Conservation (phyloP, 2,113 vertebrate species). For the Mixornis gularis region DNA sequence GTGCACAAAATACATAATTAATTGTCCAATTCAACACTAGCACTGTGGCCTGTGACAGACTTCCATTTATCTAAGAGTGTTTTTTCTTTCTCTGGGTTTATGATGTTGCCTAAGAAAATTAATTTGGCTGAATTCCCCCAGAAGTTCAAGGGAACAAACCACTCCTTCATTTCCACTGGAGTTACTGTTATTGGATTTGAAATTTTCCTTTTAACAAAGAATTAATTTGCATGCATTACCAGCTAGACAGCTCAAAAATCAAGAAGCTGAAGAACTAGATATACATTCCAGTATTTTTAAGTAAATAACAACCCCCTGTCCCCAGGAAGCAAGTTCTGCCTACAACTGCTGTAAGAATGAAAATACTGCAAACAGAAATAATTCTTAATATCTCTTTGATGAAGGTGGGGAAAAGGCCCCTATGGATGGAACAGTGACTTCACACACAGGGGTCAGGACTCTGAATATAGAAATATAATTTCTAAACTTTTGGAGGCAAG, state of each 20-base stretch:
- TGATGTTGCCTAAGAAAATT: constrained; percentile 33
- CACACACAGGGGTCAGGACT: background rate
- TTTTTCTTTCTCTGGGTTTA: constrained; percentile 26
- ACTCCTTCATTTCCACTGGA: constrained; percentile 16
- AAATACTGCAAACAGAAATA: background rate
- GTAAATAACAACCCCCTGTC: background rate
- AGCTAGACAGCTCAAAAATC: background rate
- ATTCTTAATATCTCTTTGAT: background rate
- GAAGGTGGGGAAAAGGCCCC: background rate
- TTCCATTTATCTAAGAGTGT: constrained; percentile 2
- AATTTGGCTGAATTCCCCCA: constrained; percentile 29
- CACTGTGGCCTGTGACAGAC: constrained; percentile 32
- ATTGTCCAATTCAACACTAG: constrained; percentile 26
- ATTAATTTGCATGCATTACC: constrained; percentile 37
- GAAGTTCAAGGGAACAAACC: constrained; percentile 5
- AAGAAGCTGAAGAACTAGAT: background rate
- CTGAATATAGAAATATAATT: background rate
- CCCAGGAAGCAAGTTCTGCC: background rate
- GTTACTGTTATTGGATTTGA: constrained; percentile 32
- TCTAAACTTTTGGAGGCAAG: background rate
- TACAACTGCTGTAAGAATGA: background rate
- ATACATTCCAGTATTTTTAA: background rate
- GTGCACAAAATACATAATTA: constrained; percentile 46
- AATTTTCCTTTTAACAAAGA: constrained; percentile 39
- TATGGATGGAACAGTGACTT: background rate